Base-by-base conservation (phyloP, 2,113 vertebrate species). In the Dendropsophus ebraccatus region DNA sequence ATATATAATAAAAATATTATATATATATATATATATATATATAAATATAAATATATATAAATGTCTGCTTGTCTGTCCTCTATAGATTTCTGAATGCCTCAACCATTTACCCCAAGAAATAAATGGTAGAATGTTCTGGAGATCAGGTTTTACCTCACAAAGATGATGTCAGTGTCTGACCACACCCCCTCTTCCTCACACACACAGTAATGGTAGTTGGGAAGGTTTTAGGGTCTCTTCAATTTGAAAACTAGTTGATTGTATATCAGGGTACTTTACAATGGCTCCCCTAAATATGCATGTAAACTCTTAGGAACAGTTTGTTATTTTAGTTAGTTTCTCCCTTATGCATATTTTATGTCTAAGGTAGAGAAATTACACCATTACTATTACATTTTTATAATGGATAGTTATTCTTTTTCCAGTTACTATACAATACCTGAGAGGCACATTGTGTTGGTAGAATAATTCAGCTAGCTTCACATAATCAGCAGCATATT, bases 381-480 rank as follows among this genome's bases (percentile, higher is more conserved):
- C n/a, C 23, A 77, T 58, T 78, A 13, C 25, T 19, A 56, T 54
- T 58, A 58, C 19, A 37, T 79, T 79, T 79, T 54, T 58, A 58
- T 54, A 79, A 79, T 58, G 50, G 52, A 56, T 37, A 79, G 76
- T 79, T 54, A 23, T 58, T 67, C 7, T 76, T 47, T 65, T 85
- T 28, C 37, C 41, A 70, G 19, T 45, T 23, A 37, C 23, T 50
- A 54, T 87, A 67, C 83, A 90, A 90, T 93, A 99, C 98, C 98
- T 95, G 88, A 99, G 92, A 81, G 98, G 97, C 85, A 97, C 91
- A 90, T 96, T 95, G 82, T 97, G 95, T 82, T 94, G 94, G 93
- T 95, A 96, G 90, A 99, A 97, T 52, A 96, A 90, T 88, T 96
- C 95, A 47, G 95, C 95, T 69, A 99, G 90, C 91, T 96, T 97